Percentiles rank a stretch among this genome's conserved stretches.
Conservation (phyloP, 2,888 invertebrate genomes). For the Micoletzkya japonica region DNA sequence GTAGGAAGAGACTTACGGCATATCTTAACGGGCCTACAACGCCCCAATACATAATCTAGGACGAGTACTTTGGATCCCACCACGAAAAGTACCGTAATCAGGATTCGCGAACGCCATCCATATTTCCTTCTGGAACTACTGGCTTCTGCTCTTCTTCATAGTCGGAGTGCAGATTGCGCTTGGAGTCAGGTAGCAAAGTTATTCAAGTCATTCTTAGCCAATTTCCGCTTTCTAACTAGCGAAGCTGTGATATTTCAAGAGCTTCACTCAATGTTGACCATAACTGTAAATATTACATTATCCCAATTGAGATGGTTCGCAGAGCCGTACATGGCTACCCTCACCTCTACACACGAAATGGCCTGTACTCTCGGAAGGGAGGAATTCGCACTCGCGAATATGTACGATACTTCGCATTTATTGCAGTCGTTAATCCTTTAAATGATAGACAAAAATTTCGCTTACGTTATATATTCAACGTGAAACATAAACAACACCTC, state of each 20-base stretch:
- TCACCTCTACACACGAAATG: constrained; percentile 45
- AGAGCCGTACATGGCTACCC: constrained; percentile 51
- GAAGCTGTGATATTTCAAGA: not conserved
- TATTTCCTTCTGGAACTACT: constrained; percentile 63
- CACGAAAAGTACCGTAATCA: constrained; percentile 5
- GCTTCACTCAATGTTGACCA: not conserved
- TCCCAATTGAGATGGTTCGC: constrained; percentile 44
- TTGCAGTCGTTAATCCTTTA: too few species aligned
- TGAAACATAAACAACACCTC: not conserved
- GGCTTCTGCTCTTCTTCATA: constrained; percentile 62
- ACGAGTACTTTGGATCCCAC: too few species aligned
- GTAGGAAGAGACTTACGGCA: constrained; percentile 15
- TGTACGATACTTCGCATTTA: constrained; percentile 29
- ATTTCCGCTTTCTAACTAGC: not conserved
- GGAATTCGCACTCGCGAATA: constrained; percentile 51
- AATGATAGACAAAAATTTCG: not conserved
- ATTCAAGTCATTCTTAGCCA: not conserved
- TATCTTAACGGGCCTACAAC: too few species aligned
- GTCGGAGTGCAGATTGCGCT: constrained; percentile 61
- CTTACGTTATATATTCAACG: constrained; percentile 1
- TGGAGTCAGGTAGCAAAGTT: constrained; percentile 35
- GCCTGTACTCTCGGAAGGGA: constrained; percentile 45
- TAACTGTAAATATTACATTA: not conserved
- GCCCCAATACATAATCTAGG: too few species aligned
- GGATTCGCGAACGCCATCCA: constrained; percentile 49